Percentiles rank a stretch among this genome's conserved stretches.
phyloP scores from a whole-genome alignment of 2,113 vertebrate genomes.

The Clarias batrachus region DNA sequence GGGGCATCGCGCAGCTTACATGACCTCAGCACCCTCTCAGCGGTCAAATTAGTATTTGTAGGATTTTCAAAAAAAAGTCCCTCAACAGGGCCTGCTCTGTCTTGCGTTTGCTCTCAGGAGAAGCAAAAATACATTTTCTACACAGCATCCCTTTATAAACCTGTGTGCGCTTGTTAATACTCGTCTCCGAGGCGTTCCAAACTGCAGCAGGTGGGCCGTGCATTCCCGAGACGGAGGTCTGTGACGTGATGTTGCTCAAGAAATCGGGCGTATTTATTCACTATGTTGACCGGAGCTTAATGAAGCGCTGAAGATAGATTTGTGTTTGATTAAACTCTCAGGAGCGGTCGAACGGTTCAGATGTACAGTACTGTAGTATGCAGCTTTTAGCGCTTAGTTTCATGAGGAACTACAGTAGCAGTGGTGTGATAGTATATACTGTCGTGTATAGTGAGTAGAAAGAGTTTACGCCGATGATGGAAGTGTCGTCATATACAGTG shows the following conservation, averaged over 20 bases:
- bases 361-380: background rate
- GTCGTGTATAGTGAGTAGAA: background rate
- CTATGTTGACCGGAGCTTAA: background rate
- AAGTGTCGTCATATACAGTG: too few species aligned
- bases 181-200: constrained; percentile 22
- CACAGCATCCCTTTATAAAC: constrained; percentile 73
- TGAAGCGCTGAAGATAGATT: constrained; percentile 23
- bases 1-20: constrained; percentile 68
- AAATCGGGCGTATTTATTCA: constrained; percentile 31
- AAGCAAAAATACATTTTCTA: constrained; percentile 71
- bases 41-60: constrained; percentile 59
- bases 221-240: constrained; percentile 11
- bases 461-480: background rate
- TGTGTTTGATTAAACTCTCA: constrained; percentile 14
- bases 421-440: too few species aligned
- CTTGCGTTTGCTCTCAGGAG: constrained; percentile 73
- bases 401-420: background rate
- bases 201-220: constrained; percentile 18
- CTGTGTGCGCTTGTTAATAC: constrained; percentile 74
- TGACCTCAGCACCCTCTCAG: constrained; percentile 53
- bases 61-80: constrained; percentile 56
- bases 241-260: background rate
- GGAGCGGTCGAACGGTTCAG: background rate
- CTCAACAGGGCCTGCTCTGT: constrained; percentile 69
- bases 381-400: background rate